Percentiles rank a stretch among this genome's conserved stretches.
Conservation (phyloP, 37 sponge, comb jelly and placozoan genomes). For the Chondrosia reniformis region DNA sequence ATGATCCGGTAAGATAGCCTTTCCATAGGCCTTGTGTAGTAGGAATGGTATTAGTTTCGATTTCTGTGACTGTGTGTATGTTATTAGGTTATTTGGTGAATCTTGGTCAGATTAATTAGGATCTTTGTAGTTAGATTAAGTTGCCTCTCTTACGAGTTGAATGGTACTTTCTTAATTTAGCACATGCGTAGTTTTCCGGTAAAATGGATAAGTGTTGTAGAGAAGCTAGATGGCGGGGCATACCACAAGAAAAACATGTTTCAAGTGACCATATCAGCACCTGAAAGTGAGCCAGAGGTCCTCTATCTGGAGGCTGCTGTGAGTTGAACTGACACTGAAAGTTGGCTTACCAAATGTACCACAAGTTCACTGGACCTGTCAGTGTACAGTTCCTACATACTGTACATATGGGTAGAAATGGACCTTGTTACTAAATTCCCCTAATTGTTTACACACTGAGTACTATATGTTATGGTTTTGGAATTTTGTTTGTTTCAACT, state of each 20-base stretch:
- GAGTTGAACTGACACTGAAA: slow-evolving; percentile 14
- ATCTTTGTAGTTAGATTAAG: neutral
- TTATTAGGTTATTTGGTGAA: too few species aligned
- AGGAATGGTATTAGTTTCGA: neutral
- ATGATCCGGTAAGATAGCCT: slow-evolving; percentile 2
- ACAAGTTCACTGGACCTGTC: too few species aligned
- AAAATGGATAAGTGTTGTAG: slow-evolving; percentile 71
- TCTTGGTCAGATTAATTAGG: too few species aligned
- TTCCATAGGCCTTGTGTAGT: neutral
- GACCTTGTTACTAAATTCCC: too few species aligned
- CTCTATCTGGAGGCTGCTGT: slow-evolving; percentile 73
- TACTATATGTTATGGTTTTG: too few species aligned
- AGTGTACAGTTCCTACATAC: too few species aligned
- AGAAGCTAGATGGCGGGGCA: slow-evolving; percentile 80
- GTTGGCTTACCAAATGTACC: too few species aligned
- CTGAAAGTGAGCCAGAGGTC: neutral
- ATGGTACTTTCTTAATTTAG: slow-evolving; percentile 6
- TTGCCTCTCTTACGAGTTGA: neutral
- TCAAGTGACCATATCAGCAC: slow-evolving; percentile 63
- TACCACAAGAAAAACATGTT: slow-evolving; percentile 84
- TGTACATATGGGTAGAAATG: too few species aligned
- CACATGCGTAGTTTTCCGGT: slow-evolving; percentile 69
- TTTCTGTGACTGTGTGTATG: neutral
- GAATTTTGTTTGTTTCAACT: too few species aligned
- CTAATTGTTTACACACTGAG: too few species aligned